Conservation (phyloP, 2,888 invertebrate species). For the Cerceris rybyensis region DNA sequence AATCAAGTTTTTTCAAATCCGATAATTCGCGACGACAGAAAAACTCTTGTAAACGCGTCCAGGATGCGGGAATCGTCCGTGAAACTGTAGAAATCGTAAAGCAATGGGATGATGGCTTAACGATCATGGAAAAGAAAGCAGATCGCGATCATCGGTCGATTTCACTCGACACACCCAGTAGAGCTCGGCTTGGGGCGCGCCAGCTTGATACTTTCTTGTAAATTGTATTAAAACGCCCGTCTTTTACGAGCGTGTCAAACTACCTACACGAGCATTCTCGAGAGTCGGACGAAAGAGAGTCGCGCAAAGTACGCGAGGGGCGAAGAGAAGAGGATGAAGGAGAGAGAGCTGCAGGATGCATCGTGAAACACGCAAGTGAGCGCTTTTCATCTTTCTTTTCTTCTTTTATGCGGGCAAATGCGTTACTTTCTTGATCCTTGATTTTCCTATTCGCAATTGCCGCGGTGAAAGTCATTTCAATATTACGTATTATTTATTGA, state of each 20-base stretch:
- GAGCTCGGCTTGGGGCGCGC: conserved; percentile 53
- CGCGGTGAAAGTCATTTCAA: not conserved
- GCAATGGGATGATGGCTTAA: conserved; percentile 11
- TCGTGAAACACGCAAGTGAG: conserved; percentile 33
- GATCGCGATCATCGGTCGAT: conserved; percentile 35
- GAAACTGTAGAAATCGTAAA: conserved; percentile 11
- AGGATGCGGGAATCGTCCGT: no score
- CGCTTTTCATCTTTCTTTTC: not conserved
- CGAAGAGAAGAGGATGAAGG: conserved; percentile 17
- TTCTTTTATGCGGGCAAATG: conserved; percentile 13
- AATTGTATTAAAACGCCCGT: conserved; percentile 81
- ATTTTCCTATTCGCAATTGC: conserved; percentile 10
- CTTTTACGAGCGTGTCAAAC: conserved; percentile 81
- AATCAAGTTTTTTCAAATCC: not conserved
- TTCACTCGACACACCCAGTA: conserved; percentile 65
- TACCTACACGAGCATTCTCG: conserved; percentile 74
- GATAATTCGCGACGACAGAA: not conserved
- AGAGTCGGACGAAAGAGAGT: conserved; percentile 55
- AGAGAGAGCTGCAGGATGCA: conserved; percentile 34
- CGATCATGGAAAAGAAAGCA: not conserved
- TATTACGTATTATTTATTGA: not conserved
- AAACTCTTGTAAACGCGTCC: no score
- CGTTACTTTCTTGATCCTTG: not conserved
- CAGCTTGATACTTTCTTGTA: conserved; percentile 80
- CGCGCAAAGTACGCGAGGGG: conserved; percentile 25